Evolutionary conservation across 2,113 vertebrate species (phyloP).

Genomic region (Ctenomys sociabilis): DNA sequence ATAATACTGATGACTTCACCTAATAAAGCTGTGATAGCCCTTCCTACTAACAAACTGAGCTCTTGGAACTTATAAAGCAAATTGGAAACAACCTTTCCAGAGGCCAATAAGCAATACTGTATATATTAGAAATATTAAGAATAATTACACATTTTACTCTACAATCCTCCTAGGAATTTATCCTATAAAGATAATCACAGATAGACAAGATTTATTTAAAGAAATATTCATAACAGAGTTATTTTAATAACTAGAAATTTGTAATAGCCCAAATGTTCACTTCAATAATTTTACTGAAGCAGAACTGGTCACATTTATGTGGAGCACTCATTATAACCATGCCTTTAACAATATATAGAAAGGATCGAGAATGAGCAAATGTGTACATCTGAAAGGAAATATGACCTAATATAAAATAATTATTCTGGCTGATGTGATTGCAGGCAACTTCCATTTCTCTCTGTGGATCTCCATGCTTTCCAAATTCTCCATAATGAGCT

Average conservation of each 20-base stretch:
- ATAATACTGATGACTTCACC: neutral
- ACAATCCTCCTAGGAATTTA: neutral
- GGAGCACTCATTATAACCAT: neutral
- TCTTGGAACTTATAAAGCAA: neutral
- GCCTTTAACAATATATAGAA: constrained; percentile 55
- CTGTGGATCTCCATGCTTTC: constrained; percentile 18
- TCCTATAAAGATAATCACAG: constrained; percentile 30
- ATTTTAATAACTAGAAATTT: constrained; percentile 58
- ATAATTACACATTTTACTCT: neutral
- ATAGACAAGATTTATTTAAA: constrained; percentile 4
- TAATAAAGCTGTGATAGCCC: neutral
- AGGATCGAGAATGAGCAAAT: neutral
- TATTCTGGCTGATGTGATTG: constrained; percentile 36
- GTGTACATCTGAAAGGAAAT: constrained; percentile 10
- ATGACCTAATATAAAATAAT: constrained; percentile 48
- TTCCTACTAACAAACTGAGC: neutral
- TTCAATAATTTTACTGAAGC: constrained; percentile 26
- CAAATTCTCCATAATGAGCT: constrained; percentile 39
- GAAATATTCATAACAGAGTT: neutral
- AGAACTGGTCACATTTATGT: neutral
- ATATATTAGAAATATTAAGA: neutral
- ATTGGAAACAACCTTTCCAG: neutral
- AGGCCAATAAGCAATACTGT: neutral
- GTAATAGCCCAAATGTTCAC: constrained; percentile 31
- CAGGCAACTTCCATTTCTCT: constrained; percentile 21